Percentiles rank a stretch among this genome's conserved stretches.
Conservation (phyloP, 1,140 invertebrate species). For the Proctacanthus coquilletti region DNA sequence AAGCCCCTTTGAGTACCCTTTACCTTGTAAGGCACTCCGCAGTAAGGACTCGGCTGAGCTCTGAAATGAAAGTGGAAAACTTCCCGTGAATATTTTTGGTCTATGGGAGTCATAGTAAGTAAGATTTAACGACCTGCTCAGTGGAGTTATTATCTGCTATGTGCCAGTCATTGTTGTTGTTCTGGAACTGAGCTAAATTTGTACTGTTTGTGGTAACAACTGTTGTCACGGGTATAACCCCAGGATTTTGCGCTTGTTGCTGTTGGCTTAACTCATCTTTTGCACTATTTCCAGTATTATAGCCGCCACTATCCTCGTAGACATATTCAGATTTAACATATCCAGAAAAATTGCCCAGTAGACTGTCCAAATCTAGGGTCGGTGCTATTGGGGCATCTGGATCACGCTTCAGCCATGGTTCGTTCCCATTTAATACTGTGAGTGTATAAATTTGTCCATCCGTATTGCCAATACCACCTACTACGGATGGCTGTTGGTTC, state of each 20-base stretch:
- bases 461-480: constrained; percentile 4
- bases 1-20: constrained; percentile 35
- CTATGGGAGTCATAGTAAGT: neutral
- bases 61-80: constrained; percentile 8
- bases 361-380: constrained; percentile 45
- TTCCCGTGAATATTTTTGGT: neutral
- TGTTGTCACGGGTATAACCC: constrained; percentile 2
- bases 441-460: constrained; percentile 47
- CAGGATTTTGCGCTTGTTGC: neutral
- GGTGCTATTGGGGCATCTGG: constrained; percentile 33
- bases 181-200: constrained; percentile 38
- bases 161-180: constrained; percentile 70
- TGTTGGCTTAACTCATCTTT: constrained; percentile 12
- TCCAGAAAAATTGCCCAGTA: constrained; percentile 38
- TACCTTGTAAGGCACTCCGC: constrained; percentile 64
- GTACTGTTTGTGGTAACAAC: constrained; percentile 15
- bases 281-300: constrained; percentile 17
- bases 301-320: constrained; percentile 45
- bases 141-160: constrained; percentile 49
- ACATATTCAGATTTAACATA: constrained; percentile 47
- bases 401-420: constrained; percentile 36
- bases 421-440: constrained; percentile 45
- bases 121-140: constrained; percentile 26
- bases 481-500: constrained; percentile 14
- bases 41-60: constrained; percentile 54